Base-by-base conservation (phyloP, 2,888 invertebrate species). In the Brachyptera risi region DNA sequence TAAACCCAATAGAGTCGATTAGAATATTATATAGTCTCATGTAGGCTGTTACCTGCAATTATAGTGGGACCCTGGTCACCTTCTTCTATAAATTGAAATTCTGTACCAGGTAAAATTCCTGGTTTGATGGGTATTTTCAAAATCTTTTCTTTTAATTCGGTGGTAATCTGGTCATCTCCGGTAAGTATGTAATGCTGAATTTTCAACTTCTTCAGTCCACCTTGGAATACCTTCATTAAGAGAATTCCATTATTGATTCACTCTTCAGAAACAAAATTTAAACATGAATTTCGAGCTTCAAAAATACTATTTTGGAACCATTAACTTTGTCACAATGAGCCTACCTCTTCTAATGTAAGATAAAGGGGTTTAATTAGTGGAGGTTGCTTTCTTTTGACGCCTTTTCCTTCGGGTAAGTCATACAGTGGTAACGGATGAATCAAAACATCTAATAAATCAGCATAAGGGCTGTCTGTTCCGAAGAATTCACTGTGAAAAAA, bases 141-240 rank as follows among this genome's bases (percentile, higher is more conserved):
- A 1, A 88, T 85, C 71, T 88, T 90, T 71, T 91, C 90, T 49
- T 76, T 73, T 2, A 85, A 74, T 70, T 85, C 85, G 2, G 87
- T 79, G 42, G 78, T 79, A 0, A 80, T 77, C 70, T 84, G 78
- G 5, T 84, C 82, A 47, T 83, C 82, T 61, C 85, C 85, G 0
- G 81, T 78, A 68, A 87, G 84, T 4, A 87, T 86, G 50, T 86
- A 76, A 40, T 87, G 79, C 70, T 86, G 84, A 38, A 91, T 88
- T 74, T 89, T 89, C 86, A 91, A 88, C 72, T 90, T 86, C 73
- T 91, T 92, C n/a, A 88, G 76, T 0, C 87, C 86, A 0, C 92
- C 92, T 68, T 80, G 83, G 72, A 81, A 89, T 5, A 87, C 71
- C 76, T 77, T 60, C 56, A 67, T 17, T 50, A 11, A 17, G 23